Conservation (phyloP, 2,113 vertebrate species). For the Lasiurus borealis region DNA sequence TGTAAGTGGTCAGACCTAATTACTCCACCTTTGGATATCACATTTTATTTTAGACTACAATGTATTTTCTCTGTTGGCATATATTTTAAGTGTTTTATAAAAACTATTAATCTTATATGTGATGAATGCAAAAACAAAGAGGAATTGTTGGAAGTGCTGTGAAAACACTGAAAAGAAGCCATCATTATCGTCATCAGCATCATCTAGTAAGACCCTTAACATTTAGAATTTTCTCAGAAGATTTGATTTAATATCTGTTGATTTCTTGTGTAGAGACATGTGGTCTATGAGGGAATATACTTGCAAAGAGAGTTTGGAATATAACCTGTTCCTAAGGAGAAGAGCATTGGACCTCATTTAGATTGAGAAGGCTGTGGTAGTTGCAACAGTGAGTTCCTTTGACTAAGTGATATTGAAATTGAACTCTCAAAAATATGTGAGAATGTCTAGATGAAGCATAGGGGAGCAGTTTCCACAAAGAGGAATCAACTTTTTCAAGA, state of each 20-base stretch:
- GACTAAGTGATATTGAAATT: background rate
- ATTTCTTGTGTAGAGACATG: background rate
- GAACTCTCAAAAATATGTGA: conserved; percentile 22
- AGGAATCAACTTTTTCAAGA: background rate
- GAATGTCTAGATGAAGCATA: background rate
- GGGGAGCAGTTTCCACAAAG: background rate
- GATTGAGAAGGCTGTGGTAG: background rate
- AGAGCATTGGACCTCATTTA: background rate
- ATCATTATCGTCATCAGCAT: background rate
- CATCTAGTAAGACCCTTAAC: background rate
- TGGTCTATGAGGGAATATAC: background rate
- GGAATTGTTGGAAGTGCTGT: background rate
- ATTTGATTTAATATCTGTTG: background rate
- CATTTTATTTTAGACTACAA: background rate
- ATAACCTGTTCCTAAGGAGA: background rate
- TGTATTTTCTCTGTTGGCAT: background rate
- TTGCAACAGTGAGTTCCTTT: background rate
- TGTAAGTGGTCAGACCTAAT: background rate
- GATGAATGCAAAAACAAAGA: background rate
- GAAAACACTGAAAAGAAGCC: background rate
- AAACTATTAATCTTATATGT: background rate
- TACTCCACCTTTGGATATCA: background rate
- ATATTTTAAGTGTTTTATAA: conserved; percentile 15
- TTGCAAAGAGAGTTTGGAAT: background rate
- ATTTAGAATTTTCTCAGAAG: conserved; percentile 5